A percentile compares a stretch with the other conserved stretches of the same genome.
Conservation (phyloP, 2,797 vertebrate species). For the Sebastes oblongus region DNA sequence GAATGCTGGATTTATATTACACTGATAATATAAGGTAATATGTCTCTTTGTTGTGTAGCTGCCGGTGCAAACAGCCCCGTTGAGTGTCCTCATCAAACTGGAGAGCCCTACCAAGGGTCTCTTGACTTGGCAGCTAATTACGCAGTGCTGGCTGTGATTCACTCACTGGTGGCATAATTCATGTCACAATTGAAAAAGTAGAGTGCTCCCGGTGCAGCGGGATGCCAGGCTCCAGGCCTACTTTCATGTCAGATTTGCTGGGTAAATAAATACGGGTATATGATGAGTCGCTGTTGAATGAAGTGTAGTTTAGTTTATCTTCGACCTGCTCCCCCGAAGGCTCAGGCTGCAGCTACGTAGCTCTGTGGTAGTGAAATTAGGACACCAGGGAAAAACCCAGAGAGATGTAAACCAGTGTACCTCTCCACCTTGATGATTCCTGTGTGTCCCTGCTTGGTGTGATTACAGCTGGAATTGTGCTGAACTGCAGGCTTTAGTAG, state of each 20-base stretch:
- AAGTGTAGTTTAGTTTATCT: conserved; percentile 16
- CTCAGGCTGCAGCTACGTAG: neutral
- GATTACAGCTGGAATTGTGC: neutral
- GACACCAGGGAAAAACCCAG: neutral
- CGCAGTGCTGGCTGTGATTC: conserved; percentile 17
- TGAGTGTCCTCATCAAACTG: conserved; percentile 34
- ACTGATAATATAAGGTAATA: neutral
- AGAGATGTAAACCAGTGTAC: neutral
- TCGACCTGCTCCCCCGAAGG: neutral
- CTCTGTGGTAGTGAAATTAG: neutral
- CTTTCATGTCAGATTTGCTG: conserved; percentile 25
- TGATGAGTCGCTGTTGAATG: conserved; percentile 3
- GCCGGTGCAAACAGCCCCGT: neutral
- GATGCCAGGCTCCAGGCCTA: neutral
- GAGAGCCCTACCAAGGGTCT: conserved; percentile 37
- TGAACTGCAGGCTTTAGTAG: neutral
- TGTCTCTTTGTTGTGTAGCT: neutral
- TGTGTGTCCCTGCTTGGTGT: neutral
- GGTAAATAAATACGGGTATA: conserved; percentile 23
- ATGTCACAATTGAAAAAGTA: conserved; percentile 21
- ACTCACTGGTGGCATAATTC: conserved; percentile 36
- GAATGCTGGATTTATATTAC: neutral
- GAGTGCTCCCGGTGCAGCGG: neutral
- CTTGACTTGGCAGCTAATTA: conserved; percentile 55
- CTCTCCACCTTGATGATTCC: neutral